Conservation (phyloP, 2,113 vertebrate genomes). For the Neolamprologus toae region DNA sequence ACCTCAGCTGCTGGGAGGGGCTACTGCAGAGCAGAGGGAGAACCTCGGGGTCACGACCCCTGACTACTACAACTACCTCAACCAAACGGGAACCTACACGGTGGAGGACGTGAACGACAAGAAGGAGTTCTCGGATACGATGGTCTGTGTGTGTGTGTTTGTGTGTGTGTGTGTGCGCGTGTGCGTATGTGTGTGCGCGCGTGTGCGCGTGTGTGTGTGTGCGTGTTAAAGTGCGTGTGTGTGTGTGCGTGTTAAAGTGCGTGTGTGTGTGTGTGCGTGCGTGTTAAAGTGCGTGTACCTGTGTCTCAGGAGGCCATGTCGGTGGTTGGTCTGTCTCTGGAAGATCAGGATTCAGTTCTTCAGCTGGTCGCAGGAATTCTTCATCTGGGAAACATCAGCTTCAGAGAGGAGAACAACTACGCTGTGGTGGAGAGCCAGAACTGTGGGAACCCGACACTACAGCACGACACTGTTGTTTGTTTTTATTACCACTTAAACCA, state of each 20-base stretch:
- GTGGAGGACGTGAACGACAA: constrained; percentile 77
- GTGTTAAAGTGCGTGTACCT: background rate
- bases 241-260: accelerated
- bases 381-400: constrained; percentile 78
- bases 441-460: constrained; percentile 60
- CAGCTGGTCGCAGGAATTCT: constrained; percentile 78
- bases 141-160: too few relatives aligned
- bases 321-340: background rate
- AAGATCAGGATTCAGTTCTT: constrained; percentile 72
- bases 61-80: constrained; percentile 79
- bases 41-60: constrained; percentile 75
- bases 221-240: accelerated
- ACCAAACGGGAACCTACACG: constrained; percentile 75
- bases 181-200: too few relatives aligned
- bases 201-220: accelerated
- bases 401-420: constrained; percentile 78
- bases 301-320: background rate
- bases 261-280: accelerated
- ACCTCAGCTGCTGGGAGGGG: constrained; percentile 68
- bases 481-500: background rate
- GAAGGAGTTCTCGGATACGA: constrained; percentile 74
- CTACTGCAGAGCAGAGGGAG: constrained; percentile 67
- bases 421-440: constrained; percentile 77
- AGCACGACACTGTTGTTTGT: background rate
- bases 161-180: accelerated